Conservation (phyloP, 2,888 invertebrate genomes). For the Dicyrtoma fusca region DNA sequence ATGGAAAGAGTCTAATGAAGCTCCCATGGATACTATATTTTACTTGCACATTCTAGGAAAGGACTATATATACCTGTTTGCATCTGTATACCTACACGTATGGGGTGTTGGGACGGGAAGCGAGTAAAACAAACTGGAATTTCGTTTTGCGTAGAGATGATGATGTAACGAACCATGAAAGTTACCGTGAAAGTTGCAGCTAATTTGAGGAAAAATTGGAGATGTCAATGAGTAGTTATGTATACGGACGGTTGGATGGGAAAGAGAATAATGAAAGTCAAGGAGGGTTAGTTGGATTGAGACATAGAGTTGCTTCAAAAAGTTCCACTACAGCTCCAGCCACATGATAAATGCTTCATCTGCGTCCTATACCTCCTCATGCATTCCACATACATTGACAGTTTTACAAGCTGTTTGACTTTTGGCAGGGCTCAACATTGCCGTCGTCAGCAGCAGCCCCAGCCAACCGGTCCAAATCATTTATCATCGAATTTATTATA, state of each 20-base stretch:
- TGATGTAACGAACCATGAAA: slow-evolving; percentile 31
- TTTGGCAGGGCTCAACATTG: no score
- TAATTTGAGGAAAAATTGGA: slow-evolving; percentile 32
- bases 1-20: no score
- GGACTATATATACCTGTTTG: no score
- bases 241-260: not conserved
- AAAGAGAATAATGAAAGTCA: slow-evolving; percentile 15
- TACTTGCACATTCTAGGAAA: no score
- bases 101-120: no score
- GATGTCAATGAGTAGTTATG: slow-evolving; percentile 18
- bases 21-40: no score
- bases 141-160: slow-evolving; percentile 10
- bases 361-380: not conserved
- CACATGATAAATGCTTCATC: slow-evolving; percentile 8
- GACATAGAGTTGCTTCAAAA: slow-evolving; percentile 1
- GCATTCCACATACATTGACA: slow-evolving; percentile 8
- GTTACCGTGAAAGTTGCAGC: slow-evolving; percentile 28
- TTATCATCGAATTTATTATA: slow-evolving; percentile 37
- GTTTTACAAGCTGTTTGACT: not conserved
- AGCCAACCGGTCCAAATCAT: slow-evolving; percentile 21
- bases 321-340: slow-evolving; percentile 15
- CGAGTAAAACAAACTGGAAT: no score
- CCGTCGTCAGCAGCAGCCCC: not conserved
- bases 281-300: slow-evolving; percentile 28
- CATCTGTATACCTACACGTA: no score